Percentiles rank a stretch among this genome's conserved stretches.
phyloP scores from a whole-genome alignment of 2,113 vertebrate genomes.

The Sphaerodactylus townsendi region DNA sequence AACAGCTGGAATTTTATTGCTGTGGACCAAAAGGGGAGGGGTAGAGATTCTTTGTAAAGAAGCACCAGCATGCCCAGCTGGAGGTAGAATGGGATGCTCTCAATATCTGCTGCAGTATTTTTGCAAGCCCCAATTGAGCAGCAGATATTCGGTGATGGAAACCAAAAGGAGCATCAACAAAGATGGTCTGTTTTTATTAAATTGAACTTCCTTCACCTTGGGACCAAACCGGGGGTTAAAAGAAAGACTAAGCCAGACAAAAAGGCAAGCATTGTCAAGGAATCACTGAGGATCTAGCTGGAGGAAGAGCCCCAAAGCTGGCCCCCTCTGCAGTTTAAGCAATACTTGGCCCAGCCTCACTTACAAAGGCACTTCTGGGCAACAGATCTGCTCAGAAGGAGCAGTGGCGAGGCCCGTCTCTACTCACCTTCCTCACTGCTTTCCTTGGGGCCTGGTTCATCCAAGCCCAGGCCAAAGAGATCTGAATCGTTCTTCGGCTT shows the following conservation, averaged over 20 bases:
- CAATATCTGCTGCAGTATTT: neutral
- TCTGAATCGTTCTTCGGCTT: conserved; percentile 82
- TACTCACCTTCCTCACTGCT: conserved; percentile 88
- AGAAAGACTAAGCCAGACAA: no score
- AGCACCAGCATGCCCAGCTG: neutral
- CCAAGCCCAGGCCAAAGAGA: conserved; percentile 90
- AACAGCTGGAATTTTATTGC: neutral
- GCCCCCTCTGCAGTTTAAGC: neutral
- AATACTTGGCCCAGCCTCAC: neutral
- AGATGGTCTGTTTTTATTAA: no score
- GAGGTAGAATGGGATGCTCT: neutral
- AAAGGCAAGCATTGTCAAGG: neutral
- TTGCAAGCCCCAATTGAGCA: neutral
- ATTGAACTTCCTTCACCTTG: neutral
- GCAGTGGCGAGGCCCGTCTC: neutral
- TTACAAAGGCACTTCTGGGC: neutral
- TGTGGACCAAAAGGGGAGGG: no score
- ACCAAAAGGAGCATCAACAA: no score
- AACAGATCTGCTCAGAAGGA: neutral
- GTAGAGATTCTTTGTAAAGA: neutral
- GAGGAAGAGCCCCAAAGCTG: neutral
- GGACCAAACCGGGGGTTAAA: neutral
- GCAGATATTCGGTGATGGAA: no score
- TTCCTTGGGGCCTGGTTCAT: conserved; percentile 75
- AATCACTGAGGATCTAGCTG: neutral